Evolutionary conservation across 1,140 invertebrate species (phyloP), one percentile per base, ranked within the genome.

Genomic region (Leguminivora glycinivorella): DNA sequence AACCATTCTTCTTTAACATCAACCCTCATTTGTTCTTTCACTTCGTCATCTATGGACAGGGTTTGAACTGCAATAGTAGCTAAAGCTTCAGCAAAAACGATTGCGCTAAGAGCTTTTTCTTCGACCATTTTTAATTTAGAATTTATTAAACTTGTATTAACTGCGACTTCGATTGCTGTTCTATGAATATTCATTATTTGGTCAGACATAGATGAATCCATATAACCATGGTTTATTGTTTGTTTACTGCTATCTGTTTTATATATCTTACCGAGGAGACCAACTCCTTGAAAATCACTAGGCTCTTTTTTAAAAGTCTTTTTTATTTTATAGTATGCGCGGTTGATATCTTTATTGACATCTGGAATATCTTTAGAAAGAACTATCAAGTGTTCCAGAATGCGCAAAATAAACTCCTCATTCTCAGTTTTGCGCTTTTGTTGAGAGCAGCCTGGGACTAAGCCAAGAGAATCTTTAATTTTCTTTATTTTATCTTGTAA

Each of bases 301-400:
- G 9, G 29, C 9, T 74, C 26, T 75, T 84, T 84, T 22, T 84
- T 79, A 24, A 80, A 73, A 72, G 83, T 85, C 68, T 82, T 83
- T 22, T 74, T 75, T 10, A 89, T 43, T 52, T 88, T 85, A 4
- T 78, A 14, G 74, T 81, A 83, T 31, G 87, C 71, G 34, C 22
- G 76, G 56, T 84, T 81, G 4, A 90, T 83, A 43, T 90, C 83
- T 80, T 85, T 84, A 40, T 87, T 71, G n/a, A 87, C 52, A 60
- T 56, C 71, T 0, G 86, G 85, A 34, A 83, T 40, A 56, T 75
- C 78, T 71, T 83, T 82, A 1, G 87, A 85, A 3, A 89, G 68
- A 17, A 75, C 43, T 6, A 75, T 75, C 34, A 91, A 75, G 75
- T 88, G 85, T 71, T 88, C 81, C 17, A 91, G 68, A 7, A 91